Evolutionary conservation across 23 tunicate genomes (phyloP).

Genomic region (Phallusia fumigata): DNA sequence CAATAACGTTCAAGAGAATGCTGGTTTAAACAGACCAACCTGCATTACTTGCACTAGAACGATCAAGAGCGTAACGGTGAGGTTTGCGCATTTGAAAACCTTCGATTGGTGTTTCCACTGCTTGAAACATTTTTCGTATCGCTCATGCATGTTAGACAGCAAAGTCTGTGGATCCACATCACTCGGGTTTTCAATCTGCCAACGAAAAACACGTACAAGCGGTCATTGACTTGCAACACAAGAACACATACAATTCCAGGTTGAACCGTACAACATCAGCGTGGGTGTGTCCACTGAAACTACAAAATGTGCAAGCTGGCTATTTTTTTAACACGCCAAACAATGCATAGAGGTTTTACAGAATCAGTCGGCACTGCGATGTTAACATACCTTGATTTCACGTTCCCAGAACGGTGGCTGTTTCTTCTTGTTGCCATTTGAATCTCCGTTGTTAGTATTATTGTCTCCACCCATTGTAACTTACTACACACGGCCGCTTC

Average conservation of each 20-base stretch:
- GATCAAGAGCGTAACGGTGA: background rate
- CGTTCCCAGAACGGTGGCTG: conserved; percentile 2
- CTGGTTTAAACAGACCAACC: background rate
- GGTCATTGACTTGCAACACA: too few relatives aligned
- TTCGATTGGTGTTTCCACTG: background rate
- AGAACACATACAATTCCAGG: too few relatives aligned
- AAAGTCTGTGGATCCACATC: background rate
- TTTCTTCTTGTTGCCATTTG: background rate
- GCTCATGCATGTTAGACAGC: background rate
- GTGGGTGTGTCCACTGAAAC: too few relatives aligned
- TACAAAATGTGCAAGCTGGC: too few relatives aligned
- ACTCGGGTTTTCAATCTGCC: background rate
- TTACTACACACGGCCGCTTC: too few relatives aligned
- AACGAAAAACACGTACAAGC: background rate
- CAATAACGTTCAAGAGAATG: too few relatives aligned
- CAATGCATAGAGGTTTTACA: too few relatives aligned
- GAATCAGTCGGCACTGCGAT: too few relatives aligned
- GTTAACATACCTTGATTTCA: background rate
- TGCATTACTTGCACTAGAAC: background rate
- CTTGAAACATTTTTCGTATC: background rate
- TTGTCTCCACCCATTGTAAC: background rate
- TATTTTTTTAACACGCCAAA: too few relatives aligned
- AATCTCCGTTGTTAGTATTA: background rate
- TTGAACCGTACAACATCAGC: too few relatives aligned
- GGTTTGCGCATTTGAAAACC: background rate